Percentiles rank a stretch among this genome's conserved stretches.
These are phyloP conservation scores for Chironomus tentans DNA, from an alignment of 2,888 invertebrate species.

Conservation along the genomic window DNA sequence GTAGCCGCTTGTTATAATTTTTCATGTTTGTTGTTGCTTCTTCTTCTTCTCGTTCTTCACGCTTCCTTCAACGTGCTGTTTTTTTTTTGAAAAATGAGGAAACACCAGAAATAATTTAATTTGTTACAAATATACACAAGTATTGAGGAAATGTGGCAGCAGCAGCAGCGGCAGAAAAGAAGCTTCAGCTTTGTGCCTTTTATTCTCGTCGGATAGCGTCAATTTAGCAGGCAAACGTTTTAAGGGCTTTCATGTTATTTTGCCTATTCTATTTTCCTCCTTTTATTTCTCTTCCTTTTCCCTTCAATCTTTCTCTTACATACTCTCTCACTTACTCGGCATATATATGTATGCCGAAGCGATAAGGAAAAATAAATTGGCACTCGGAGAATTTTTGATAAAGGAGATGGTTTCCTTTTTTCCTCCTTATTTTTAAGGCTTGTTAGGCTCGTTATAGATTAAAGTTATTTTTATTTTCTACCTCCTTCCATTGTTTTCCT, in stretches of 20 bases:
- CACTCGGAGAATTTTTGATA: slow-evolving; percentile 4
- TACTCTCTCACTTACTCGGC: not conserved
- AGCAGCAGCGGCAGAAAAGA: not conserved
- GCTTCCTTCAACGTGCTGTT: not conserved
- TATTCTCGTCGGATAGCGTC: not conserved
- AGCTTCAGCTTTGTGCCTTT: not conserved
- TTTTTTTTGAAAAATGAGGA: slow-evolving; percentile 19
- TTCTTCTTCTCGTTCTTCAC: not conserved
- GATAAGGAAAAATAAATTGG: slow-evolving; percentile 12
- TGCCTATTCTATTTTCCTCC: not conserved
- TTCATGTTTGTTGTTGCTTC: not conserved
- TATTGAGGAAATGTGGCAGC: not conserved
- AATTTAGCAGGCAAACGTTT: not conserved
- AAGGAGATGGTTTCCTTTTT: slow-evolving; percentile 2
- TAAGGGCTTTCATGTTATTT: not conserved
- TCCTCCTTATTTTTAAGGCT: not conserved
- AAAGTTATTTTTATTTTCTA: not conserved
- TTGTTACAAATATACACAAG: not conserved
- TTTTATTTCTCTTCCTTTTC: not conserved
- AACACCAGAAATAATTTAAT: slow-evolving; percentile 26
- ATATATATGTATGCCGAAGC: not conserved
- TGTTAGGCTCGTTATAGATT: slow-evolving; percentile 5
- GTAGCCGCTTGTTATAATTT: not conserved
- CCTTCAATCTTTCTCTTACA: too few species aligned
- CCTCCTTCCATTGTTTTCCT: too few species aligned